A percentile compares a stretch with the other conserved stretches of the same genome.
phyloP scores from a whole-genome alignment of 2,888 invertebrate genomes.

The Eilema caniola region DNA sequence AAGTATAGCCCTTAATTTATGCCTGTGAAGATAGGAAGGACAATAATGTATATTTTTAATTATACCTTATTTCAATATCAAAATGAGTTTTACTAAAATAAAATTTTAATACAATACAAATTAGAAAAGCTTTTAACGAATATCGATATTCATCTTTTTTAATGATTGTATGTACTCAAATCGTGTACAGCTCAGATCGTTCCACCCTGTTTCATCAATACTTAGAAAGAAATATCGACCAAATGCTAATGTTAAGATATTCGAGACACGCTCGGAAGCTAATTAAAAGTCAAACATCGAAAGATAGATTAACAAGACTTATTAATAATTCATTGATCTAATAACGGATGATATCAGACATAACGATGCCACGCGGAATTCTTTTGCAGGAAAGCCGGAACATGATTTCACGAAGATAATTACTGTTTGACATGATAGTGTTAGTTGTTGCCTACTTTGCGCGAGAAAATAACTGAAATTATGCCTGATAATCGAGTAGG shows the following conservation, averaged over 20 bases:
- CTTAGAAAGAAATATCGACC: background rate
- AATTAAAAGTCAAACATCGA: conserved; percentile 16
- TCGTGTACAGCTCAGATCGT: background rate
- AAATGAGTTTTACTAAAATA: background rate
- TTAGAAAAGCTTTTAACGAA: background rate
- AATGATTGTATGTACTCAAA: too few species aligned
- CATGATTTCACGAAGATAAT: conserved; percentile 41
- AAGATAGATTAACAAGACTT: conserved; percentile 5
- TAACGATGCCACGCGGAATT: conserved; percentile 31
- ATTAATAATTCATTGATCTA: conserved; percentile 40
- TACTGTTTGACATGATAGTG: conserved; percentile 27
- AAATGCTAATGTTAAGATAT: background rate
- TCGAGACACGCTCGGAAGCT: background rate
- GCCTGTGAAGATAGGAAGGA: too few species aligned
- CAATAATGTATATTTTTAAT: background rate
- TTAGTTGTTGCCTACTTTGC: conserved; percentile 4
- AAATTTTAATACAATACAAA: background rate
- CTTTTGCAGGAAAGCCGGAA: conserved; percentile 43
- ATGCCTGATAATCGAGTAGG: background rate
- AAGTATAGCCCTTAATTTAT: background rate
- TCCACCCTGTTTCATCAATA: background rate
- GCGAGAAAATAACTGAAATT: background rate
- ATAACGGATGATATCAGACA: conserved; percentile 21
- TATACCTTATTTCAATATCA: background rate
- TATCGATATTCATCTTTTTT: background rate